Evolutionary conservation across 2,797 vertebrate genomes (phyloP).

Genomic region (Morus bassanus): DNA sequence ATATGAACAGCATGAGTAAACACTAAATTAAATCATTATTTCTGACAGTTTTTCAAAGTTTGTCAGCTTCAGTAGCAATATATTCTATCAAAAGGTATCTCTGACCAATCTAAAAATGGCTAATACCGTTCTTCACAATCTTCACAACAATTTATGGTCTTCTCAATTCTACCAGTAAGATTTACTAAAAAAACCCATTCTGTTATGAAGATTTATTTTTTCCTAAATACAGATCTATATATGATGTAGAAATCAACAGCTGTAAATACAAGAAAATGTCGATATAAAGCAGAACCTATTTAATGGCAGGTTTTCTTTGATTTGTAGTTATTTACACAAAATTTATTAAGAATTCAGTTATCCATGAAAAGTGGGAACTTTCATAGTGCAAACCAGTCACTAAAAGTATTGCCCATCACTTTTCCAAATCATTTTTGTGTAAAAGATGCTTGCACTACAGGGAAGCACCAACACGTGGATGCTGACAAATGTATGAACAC

Average conservation of each 20-base stretch:
- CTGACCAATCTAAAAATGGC: not conserved
- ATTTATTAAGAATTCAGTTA: not conserved
- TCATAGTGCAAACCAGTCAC: not conserved
- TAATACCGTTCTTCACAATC: not conserved
- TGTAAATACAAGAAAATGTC: not conserved
- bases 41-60: not conserved
- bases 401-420: not conserved
- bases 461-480: not conserved
- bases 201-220: not conserved
- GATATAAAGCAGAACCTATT: not conserved
- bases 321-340: not conserved
- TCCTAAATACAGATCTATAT: not conserved
- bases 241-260: not conserved
- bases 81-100: not conserved
- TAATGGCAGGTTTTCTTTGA: not conserved
- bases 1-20: not conserved
- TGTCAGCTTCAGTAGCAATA: not conserved
- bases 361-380: not conserved
- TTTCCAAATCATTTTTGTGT: not conserved
- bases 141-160: not conserved
- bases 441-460: not conserved
- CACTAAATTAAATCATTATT: not conserved
- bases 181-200: not conserved
- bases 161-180: not conserved
- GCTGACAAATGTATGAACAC: not conserved